A percentile compares a stretch with the other conserved stretches of the same genome.
These are phyloP conservation scores for Ditula angustiorana DNA, from an alignment of 2,888 invertebrate species.

Conservation along the genomic window DNA sequence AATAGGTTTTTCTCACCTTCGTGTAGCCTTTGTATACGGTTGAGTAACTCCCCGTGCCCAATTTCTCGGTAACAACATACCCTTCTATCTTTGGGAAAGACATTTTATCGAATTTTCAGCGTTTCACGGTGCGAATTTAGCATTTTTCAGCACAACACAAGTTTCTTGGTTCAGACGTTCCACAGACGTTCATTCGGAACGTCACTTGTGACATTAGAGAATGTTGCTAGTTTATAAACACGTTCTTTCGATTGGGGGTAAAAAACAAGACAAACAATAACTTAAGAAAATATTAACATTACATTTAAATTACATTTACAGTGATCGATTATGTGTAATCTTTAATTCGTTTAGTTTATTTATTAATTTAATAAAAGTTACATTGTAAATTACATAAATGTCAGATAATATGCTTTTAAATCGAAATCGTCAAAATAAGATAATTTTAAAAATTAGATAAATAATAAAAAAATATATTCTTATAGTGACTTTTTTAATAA, in stretches of 20 bases:
- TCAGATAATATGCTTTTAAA: no score
- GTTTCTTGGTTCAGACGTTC: neutral
- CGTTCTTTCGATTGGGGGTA: neutral
- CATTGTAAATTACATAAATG: no score
- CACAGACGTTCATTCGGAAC: constrained; percentile 5
- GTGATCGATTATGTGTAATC: no score
- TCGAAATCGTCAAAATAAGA: no score
- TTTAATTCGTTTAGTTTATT: no score
- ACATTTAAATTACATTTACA: neutral
- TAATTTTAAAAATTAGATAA: no score
- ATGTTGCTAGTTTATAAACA: neutral
- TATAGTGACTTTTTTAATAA: no score
- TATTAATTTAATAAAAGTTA: no score
- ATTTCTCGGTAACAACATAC: constrained; percentile 89
- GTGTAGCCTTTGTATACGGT: constrained; percentile 92
- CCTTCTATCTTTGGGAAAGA: constrained; percentile 87
- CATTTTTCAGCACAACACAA: constrained; percentile 29
- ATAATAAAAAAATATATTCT: no score
- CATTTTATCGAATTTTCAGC: constrained; percentile 60
- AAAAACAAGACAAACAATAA: no score
- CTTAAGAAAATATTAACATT: no score
- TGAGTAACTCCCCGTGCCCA: constrained; percentile 94
- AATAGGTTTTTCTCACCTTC: constrained; percentile 78
- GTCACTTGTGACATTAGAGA: constrained; percentile 9
- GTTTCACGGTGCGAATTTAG: neutral